Base-by-base conservation (phyloP, 2,113 vertebrate genomes). In the Sinocyclocheilus anshuiensis region DNA sequence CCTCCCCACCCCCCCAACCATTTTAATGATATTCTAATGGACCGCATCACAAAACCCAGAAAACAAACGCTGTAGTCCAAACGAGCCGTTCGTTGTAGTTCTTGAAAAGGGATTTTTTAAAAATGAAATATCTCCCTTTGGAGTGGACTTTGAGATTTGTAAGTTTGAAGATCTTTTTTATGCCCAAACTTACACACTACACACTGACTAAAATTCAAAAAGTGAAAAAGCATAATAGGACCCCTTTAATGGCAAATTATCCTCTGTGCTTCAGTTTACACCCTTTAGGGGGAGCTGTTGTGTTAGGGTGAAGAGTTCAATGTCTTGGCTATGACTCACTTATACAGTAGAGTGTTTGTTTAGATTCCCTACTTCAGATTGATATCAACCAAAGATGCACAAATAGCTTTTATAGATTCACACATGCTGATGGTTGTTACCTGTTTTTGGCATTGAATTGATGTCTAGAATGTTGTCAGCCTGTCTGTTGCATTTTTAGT, bases 291-390 rank as follows among this genome's bases (percentile, higher is more conserved):
- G 86, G 80, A 50, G 76, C 36, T 29, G 20, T 79, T 48, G 63
- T 72, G 26, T 84, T 45, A 76, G 86, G 63, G 76, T 84, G 81
- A 69, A 84, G 18, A 84, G 79, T 72, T 84, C 82, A 79, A 11
- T 1, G n/a, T 48, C 20, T 26, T 53, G 6, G 8, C 29, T n/a
- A 65, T 80, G 55, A 45, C 16, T 67, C 26, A 48, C 45, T 36
- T 26, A 1, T 26, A 26, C 26, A 26, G 6, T 24, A 18, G 39
- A 75, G 11, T 76, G 12, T 50, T 24, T 11, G 11, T 12, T 42
- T 22, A 72, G 69, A 72, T 72, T 72, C 42, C 22, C 2, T 26
- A 24, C 72, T 75, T 75, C 4, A 71, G 33, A 22, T 36, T 39
- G 7, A 71, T 39, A 71, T 9, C 36, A 20, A 39, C 9, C 72